A percentile compares a stretch with the other conserved stretches of the same genome.
phyloP scores from a whole-genome alignment of 2,113 vertebrate genomes.

The Zapus hudsonius region DNA sequence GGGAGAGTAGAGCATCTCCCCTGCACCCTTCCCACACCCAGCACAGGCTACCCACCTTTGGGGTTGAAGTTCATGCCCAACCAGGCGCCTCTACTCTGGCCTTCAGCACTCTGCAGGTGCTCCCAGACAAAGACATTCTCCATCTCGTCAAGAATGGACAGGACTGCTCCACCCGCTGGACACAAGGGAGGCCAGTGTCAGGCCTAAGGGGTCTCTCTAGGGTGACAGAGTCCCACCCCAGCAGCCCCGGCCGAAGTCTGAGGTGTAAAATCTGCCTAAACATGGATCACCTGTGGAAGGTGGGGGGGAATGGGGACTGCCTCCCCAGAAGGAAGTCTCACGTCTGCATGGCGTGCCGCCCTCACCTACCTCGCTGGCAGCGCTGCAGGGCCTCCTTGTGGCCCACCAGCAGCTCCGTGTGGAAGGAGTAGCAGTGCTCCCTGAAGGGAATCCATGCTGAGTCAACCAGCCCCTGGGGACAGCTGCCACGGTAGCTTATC shows the following conservation, averaged over 20 bases:
- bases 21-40: not conserved
- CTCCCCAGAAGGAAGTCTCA: not conserved
- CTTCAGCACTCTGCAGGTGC: slow-evolving; percentile 92
- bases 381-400: slow-evolving; percentile 91
- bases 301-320: no score
- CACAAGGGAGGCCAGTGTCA: slow-evolving; percentile 32
- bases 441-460: slow-evolving; percentile 96
- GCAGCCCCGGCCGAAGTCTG: not conserved
- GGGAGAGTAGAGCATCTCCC: not conserved
- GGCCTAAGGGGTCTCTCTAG: not conserved
- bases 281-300: no score
- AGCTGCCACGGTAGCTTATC: slow-evolving; percentile 90
- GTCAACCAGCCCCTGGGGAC: slow-evolving; percentile 90
- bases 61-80: slow-evolving; percentile 94
- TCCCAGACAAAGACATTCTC: slow-evolving; percentile 97
- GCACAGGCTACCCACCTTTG: slow-evolving; percentile 88
- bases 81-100: slow-evolving; percentile 94
- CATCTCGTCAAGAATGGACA: slow-evolving; percentile 94
- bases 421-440: slow-evolving; percentile 96
- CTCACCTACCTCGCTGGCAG: slow-evolving; percentile 91
- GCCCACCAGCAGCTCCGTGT: slow-evolving; percentile 90
- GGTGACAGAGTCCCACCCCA: not conserved
- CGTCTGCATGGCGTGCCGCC: no score
- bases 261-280: no score
- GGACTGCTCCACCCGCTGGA: slow-evolving; percentile 91